phyloP scores from a whole-genome alignment of 2,113 vertebrate genomes.

The Zapus hudsonius region DNA sequence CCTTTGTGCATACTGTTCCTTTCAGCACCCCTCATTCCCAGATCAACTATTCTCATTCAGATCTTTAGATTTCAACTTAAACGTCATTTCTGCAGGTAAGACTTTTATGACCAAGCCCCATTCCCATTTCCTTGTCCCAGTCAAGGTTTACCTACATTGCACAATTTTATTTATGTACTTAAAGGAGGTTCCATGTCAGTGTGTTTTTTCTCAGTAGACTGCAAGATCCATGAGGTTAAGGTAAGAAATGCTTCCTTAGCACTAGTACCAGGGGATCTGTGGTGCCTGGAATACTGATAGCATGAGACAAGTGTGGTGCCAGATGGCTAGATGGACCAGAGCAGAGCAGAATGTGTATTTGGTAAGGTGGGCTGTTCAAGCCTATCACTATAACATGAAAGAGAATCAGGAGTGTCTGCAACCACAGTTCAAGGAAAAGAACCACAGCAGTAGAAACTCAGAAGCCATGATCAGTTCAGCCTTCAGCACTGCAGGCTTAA shows the following conservation, averaged over 20 bases:
- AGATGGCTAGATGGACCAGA: too few relatives aligned
- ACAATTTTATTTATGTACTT: not conserved
- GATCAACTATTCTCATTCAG: not conserved
- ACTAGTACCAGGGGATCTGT: not conserved
- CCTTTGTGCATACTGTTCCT: not conserved
- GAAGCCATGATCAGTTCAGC: not conserved
- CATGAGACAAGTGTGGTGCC: not conserved
- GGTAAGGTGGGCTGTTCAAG: not conserved
- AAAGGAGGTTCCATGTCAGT: not conserved
- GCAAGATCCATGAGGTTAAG: not conserved
- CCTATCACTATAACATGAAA: not conserved
- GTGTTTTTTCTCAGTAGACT: not conserved
- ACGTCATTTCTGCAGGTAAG: slow-evolving; percentile 16
- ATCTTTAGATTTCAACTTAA: slow-evolving; percentile 26
- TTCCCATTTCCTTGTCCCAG: not conserved
- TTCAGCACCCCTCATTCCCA: not conserved
- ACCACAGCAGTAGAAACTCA: not conserved
- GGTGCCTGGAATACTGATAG: not conserved
- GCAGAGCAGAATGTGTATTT: not conserved
- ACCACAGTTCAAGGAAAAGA: not conserved
- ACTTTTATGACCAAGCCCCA: not conserved
- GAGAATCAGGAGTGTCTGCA: not conserved
- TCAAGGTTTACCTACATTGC: not conserved
- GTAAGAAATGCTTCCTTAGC: not conserved
- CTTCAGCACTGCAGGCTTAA: not conserved